A percentile compares a stretch with the other conserved stretches of the same genome.
Evolutionary conservation across 2,113 vertebrate genomes (phyloP).

Genomic region (Galbula dea): DNA sequence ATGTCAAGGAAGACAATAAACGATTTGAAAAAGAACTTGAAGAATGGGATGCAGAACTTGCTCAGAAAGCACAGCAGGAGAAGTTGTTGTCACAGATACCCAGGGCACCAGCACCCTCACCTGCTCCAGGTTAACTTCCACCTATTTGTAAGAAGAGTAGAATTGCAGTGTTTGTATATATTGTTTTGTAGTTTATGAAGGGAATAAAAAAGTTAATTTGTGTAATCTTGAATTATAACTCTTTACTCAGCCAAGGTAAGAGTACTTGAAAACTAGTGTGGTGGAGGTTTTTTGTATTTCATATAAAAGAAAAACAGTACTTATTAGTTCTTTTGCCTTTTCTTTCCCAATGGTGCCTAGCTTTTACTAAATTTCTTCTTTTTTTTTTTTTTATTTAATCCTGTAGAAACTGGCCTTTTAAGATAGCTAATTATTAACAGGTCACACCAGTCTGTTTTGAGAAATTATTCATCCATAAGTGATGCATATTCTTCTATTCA

Average conservation of each 20-base stretch:
- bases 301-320: background rate
- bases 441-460: background rate
- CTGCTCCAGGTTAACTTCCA: slow-evolving; percentile 71
- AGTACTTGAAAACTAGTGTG: background rate
- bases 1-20: slow-evolving; percentile 91
- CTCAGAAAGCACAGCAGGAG: slow-evolving; percentile 88
- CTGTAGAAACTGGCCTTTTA: background rate
- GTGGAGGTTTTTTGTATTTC: background rate
- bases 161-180: background rate
- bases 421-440: background rate
- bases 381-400: too few species aligned
- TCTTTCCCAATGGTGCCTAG: background rate
- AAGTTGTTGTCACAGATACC: slow-evolving; percentile 78
- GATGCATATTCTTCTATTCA: background rate
- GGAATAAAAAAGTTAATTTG: background rate
- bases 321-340: background rate
- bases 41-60: slow-evolving; percentile 89
- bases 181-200: background rate
- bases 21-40: slow-evolving; percentile 89
- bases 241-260: background rate
- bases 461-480: background rate
- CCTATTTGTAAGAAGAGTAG: background rate
- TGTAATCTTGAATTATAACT: background rate
- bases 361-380: background rate
- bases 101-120: slow-evolving; percentile 72